Conservation (phyloP, 2,888 invertebrate species). For the Pristionchus japonicus region DNA sequence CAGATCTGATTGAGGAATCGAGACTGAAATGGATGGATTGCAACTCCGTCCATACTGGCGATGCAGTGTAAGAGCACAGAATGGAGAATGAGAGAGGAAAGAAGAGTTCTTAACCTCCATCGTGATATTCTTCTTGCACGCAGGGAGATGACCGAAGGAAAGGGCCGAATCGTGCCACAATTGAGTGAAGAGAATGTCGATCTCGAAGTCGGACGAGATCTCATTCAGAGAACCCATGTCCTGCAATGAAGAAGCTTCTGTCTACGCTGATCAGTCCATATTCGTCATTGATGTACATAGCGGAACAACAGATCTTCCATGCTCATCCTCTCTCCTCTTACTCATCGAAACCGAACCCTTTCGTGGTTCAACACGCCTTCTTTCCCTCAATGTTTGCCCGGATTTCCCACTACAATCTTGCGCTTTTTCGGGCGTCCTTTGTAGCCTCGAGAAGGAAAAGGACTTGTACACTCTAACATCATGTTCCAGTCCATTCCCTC, state of each 20-base stretch:
- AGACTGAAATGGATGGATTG: background rate
- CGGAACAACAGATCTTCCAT: background rate
- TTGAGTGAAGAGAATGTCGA: conserved; percentile 74
- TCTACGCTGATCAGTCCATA: background rate
- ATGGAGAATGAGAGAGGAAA: background rate
- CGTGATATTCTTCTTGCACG: conserved; percentile 70
- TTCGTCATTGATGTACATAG: too few relatives aligned
- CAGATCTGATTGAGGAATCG: conserved; percentile 60
- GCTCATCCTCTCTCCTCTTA: background rate
- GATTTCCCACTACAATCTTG: background rate
- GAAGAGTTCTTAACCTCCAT: too few relatives aligned
- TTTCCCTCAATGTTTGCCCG: too few relatives aligned
- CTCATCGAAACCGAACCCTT: background rate
- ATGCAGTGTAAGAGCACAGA: background rate
- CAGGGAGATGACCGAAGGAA: conserved; percentile 62
- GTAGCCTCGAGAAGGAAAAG: background rate
- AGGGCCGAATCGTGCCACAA: conserved; percentile 74
- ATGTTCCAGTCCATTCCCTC: background rate
- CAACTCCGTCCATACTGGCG: background rate
- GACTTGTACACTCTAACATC: background rate
- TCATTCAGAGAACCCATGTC: conserved; percentile 74
- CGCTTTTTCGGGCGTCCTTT: background rate
- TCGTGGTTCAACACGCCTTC: background rate
- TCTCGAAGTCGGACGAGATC: conserved; percentile 75
- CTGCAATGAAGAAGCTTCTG: conserved; percentile 52